Conservation (phyloP, 2,888 invertebrate species). For the Lydus trimaculatus region DNA sequence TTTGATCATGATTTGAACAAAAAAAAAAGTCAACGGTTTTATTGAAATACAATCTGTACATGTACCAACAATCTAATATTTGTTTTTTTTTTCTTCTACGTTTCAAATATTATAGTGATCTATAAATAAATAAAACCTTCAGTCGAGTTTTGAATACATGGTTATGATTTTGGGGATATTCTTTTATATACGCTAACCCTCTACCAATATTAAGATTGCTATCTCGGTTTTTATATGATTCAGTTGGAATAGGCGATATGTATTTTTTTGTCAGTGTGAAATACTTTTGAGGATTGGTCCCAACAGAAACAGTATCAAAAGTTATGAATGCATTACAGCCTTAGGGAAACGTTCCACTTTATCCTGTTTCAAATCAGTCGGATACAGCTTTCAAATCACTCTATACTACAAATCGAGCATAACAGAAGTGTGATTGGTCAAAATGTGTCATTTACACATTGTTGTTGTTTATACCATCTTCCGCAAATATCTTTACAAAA, state of each 20-base stretch:
- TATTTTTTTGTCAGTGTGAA: slow-evolving; percentile 34
- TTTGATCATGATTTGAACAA: background rate
- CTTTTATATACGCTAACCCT: background rate
- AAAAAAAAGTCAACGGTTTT: background rate
- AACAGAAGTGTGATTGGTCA: too few relatives aligned
- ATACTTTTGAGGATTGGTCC: slow-evolving; percentile 39
- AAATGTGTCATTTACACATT: too few relatives aligned
- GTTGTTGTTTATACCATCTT: background rate
- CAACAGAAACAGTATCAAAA: slow-evolving; percentile 49
- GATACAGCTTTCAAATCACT: slow-evolving; percentile 39
- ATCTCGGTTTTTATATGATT: slow-evolving; percentile 19
- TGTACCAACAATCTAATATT: background rate
- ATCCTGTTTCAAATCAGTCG: slow-evolving; percentile 46
- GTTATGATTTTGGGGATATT: background rate
- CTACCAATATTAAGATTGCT: slow-evolving; percentile 14
- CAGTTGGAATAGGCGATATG: slow-evolving; percentile 24
- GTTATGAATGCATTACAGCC: slow-evolving; percentile 53
- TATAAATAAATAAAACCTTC: background rate
- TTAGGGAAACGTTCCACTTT: slow-evolving; percentile 48
- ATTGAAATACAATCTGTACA: background rate
- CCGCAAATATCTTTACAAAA: background rate
- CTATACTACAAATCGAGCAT: background rate
- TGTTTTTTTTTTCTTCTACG: background rate
- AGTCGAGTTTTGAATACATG: background rate
- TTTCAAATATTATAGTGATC: background rate